Evolutionary conservation across 1,140 invertebrate species (phyloP), one percentile per base, ranked within the genome.

Genomic region (Dysdera silvatica): DNA sequence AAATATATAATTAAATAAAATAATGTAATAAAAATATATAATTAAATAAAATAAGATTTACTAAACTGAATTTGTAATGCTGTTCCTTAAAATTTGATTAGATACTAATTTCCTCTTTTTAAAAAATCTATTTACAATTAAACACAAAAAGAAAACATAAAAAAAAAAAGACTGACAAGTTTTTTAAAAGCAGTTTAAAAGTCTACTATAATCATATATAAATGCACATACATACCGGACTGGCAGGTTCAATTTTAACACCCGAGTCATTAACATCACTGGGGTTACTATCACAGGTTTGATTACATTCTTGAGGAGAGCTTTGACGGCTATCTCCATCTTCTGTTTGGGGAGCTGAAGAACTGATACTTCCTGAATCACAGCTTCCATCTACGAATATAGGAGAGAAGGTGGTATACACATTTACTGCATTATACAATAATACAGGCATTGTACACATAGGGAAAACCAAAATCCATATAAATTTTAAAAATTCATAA

Each of bases 361-460:
- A 55, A 28, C 20, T 16, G 37, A 31, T 33, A 32, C 61, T 62
- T 54, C 49, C 40, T 23, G 61, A 62, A 26, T 62, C 61, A 62
- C 61, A 62, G 51, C 61, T 62, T 55, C 52, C 52, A 62, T 62
- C 61, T 62, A 48, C 20, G 14, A 45, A 49, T n/a, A n/a, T n/a
- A n/a, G n/a, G n/a, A n/a, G n/a, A n/a, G n/a, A n/a, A n/a, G n/a
- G n/a, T n/a, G n/a, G n/a, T n/a, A n/a, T n/a, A n/a, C n/a, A n/a
- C n/a, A n/a, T n/a, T n/a, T n/a, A n/a, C n/a, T n/a, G n/a, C n/a
- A n/a, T n/a, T n/a, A n/a, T n/a, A n/a, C n/a, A n/a, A n/a, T n/a
- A n/a, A n/a, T n/a, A n/a, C n/a, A n/a, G n/a, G n/a, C n/a, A n/a
- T n/a, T n/a, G n/a, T n/a, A n/a, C n/a, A n/a, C n/a, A n/a, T n/a